Evolutionary conservation across 2,888 invertebrate species (phyloP), one percentile per base, ranked within the genome.

Genomic region (Dioctria linearis): DNA sequence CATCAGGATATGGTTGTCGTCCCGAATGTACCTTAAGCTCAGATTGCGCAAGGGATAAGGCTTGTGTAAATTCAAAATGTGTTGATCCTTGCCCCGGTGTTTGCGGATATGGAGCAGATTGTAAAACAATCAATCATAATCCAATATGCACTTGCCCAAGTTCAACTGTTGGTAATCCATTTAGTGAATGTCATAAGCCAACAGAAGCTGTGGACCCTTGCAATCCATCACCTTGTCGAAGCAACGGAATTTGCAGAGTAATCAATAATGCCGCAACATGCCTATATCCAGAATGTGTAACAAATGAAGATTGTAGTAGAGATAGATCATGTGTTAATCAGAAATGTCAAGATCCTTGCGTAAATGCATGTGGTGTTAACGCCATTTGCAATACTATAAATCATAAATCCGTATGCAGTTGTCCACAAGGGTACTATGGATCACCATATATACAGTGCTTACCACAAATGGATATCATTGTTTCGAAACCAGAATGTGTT

Each of bases 241-340:
- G 92, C 73, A 96, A 96, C 85, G 96, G 96, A 4, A 92, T 94
- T 83, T 97, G 97, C 86, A 92, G 93, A 80, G 91, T 93, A 0
- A 90, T 93, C 81, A 94, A 94, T 83, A 91, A 91, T 13, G 91
- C 91, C 3, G 94, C 95, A 0, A 91, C 92, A 76, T 96, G 96
- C 86, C 91, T 92, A 79, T 96, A 95, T 88, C 96, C 96, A 0
- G 97, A 96, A 88, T 97, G 97, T 87, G 90, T 96, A 3, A 93
- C 95, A 78, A 96, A 96, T 86, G 94, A 94, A n/a, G 96, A 97
- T 85, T 97, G 97, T 88, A 91, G 95, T 0, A 92, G 94, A 80
- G 93, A 95, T 83, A 93, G 93, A 84, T 94, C 95, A 2, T 97
- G 96, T 86, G 94, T 94, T 85, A 92, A 92, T 57, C 95, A 95